phyloP scores from a whole-genome alignment of 2,113 vertebrate genomes.

The Lethenteron reissneri region DNA sequence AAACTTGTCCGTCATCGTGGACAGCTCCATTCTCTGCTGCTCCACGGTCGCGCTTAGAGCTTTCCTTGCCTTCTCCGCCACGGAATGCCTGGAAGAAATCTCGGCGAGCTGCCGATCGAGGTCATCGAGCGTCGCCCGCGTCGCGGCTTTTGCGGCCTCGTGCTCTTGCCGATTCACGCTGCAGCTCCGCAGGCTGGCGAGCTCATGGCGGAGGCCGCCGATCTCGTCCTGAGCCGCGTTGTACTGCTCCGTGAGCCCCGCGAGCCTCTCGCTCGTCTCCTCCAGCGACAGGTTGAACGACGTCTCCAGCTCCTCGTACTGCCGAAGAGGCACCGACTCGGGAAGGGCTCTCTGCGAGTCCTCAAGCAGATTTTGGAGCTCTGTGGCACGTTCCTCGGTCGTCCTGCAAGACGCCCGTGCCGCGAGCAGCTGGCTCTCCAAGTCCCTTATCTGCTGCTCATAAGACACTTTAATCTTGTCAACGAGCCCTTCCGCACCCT shows the following conservation, averaged over 20 bases:
- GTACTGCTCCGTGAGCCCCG: conserved; percentile 28
- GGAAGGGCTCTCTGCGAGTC: background rate
- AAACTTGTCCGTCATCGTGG: background rate
- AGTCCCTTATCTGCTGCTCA: conserved; percentile 2
- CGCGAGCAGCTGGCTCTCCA: background rate
- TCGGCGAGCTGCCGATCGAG: background rate
- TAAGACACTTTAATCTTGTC: conserved; percentile 46
- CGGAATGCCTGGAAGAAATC: background rate
- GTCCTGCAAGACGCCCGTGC: background rate
- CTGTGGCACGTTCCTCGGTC: background rate
- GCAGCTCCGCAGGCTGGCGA: conserved; percentile 21
- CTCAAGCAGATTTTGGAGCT: background rate
- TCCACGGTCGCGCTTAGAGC: conserved; percentile 3
- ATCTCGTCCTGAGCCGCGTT: conserved; percentile 40
- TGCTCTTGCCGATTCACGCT: background rate
- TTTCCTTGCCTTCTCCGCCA: background rate
- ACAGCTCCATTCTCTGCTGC: background rate
- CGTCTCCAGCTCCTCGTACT: conserved; percentile 3
- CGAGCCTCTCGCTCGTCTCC: conserved; percentile 28
- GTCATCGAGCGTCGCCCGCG: background rate
- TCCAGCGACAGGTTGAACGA: conserved; percentile 4
- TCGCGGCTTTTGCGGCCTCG: background rate
- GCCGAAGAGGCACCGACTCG: conserved; percentile 3
- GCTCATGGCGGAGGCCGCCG: conserved; percentile 32
- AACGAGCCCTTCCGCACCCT: conserved; percentile 19